These are phyloP conservation scores for Myzus persicae DNA, from an alignment of 1,140 invertebrate species.

Conservation along the genomic window DNA sequence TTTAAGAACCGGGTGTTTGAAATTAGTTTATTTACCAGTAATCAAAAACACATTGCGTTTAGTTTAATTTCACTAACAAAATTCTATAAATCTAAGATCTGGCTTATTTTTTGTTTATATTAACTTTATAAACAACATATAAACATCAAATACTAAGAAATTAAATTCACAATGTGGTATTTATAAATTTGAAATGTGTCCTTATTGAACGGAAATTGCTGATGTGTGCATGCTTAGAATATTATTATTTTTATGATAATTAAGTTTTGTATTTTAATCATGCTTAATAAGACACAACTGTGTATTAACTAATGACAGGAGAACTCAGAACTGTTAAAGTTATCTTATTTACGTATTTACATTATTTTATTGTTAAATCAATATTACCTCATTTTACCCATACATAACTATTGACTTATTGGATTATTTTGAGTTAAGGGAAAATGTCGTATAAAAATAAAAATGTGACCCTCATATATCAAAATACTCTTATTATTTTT, in stretches of 20 bases:
- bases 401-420: not conserved
- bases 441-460: not conserved
- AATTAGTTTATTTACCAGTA: slow-evolving; percentile 34
- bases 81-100: slow-evolving; percentile 12
- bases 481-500: slow-evolving; percentile 23
- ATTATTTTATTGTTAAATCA: not conserved
- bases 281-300: not conserved
- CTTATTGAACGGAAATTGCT: not conserved
- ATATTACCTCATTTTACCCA: slow-evolving; percentile 14
- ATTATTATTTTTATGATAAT: not conserved
- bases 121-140: not conserved
- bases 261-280: not conserved
- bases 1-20: not conserved
- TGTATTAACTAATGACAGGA: not conserved
- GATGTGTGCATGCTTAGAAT: slow-evolving; percentile 5
- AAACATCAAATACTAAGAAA: slow-evolving; percentile 22
- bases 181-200: slow-evolving; percentile 10
- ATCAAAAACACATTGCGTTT: slow-evolving; percentile 3
- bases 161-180: not conserved
- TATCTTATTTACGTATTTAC: not conserved
- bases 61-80: not conserved
- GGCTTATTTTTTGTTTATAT: slow-evolving; percentile 36
- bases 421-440: not conserved
- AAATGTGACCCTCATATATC: slow-evolving; percentile 17
- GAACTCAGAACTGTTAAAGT: not conserved